Evolutionary conservation across 2,797 vertebrate genomes (phyloP).

Genomic region (Gallinago stenura): DNA sequence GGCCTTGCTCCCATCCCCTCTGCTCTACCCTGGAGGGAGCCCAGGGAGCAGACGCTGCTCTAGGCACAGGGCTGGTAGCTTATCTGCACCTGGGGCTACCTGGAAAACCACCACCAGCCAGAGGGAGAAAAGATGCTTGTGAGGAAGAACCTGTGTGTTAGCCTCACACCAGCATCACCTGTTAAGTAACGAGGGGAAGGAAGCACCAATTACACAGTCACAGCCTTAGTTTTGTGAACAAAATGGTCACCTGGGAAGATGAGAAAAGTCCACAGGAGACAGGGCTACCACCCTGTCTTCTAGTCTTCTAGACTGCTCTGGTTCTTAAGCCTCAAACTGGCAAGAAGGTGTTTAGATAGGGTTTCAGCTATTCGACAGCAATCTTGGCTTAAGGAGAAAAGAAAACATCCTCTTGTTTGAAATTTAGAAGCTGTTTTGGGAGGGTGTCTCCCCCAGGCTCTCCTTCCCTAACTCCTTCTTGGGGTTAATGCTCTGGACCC

Average conservation of each 20-base stretch:
- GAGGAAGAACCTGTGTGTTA: neutral
- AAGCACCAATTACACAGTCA: fast-evolving
- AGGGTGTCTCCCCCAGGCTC: neutral
- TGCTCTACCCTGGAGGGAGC: neutral
- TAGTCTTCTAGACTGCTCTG: fast-evolving
- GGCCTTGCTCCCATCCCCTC: neutral
- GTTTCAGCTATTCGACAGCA: neutral
- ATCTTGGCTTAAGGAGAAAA: neutral
- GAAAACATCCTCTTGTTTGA: neutral
- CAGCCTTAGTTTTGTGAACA: neutral
- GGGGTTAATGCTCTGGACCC: neutral
- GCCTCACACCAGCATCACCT: neutral
- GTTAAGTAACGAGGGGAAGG: neutral
- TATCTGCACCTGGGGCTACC: neutral
- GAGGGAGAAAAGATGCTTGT: neutral
- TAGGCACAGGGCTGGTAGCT: neutral
- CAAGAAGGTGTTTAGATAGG: neutral
- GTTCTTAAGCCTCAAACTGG: neutral
- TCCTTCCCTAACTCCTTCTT: neutral
- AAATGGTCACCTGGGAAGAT: neutral
- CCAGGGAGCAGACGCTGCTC: neutral
- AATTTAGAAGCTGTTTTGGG: neutral
- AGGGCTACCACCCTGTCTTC: neutral
- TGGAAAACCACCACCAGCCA: neutral
- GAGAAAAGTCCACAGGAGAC: neutral